phyloP scores from a whole-genome alignment of 2,888 invertebrate species.

The Hirtodrosophila confusa region DNA sequence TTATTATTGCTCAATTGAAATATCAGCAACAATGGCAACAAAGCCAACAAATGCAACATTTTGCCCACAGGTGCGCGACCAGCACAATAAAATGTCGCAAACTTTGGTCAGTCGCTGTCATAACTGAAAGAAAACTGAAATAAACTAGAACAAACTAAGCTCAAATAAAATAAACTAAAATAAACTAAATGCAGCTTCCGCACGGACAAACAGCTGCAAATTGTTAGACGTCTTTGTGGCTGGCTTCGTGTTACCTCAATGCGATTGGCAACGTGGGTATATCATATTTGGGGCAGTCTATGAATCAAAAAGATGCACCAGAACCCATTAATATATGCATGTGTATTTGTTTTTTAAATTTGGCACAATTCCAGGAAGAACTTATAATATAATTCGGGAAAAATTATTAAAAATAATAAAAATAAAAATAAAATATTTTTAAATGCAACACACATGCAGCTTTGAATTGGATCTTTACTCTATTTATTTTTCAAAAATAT shows the following conservation, averaged over 20 bases:
- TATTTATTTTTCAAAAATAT: too few species aligned
- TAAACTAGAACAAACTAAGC: constrained; percentile 40
- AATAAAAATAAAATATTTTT: too few species aligned
- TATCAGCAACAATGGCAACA: constrained; percentile 16
- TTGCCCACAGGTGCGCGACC: constrained; percentile 44
- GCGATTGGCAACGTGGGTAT: not conserved
- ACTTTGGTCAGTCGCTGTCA: constrained; percentile 47
- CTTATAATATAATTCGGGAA: too few species aligned
- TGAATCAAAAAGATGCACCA: too few species aligned
- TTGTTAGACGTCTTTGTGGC: constrained; percentile 42
- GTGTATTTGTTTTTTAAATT: too few species aligned
- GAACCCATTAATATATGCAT: too few species aligned
- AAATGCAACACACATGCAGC: too few species aligned
- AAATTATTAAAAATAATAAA: too few species aligned
- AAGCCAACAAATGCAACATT: constrained; percentile 16
- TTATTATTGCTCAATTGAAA: constrained; percentile 23
- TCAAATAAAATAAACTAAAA: constrained; percentile 32
- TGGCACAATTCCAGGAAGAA: too few species aligned
- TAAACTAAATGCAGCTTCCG: constrained; percentile 48
- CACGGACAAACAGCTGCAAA: constrained; percentile 44
- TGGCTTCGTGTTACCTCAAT: constrained; percentile 9
- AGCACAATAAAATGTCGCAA: constrained; percentile 59
- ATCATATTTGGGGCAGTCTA: not conserved
- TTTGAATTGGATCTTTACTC: too few species aligned
- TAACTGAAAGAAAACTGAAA: constrained; percentile 53